Base-by-base conservation (phyloP, 2,888 invertebrate species). In the Dynastes tityus region DNA sequence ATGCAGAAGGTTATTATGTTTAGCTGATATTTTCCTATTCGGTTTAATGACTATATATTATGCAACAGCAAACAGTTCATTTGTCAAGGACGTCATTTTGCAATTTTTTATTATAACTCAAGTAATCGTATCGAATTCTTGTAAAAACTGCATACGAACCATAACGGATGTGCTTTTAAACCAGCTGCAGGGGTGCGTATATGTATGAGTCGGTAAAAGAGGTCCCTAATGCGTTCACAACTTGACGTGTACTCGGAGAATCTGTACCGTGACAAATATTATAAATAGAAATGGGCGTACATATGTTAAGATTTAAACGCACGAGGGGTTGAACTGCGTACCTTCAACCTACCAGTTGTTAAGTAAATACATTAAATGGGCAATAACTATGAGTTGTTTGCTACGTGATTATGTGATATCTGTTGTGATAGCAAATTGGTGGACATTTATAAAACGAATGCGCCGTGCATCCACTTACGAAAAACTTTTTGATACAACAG, bases 191-290 rank as follows among this genome's bases (percentile, higher is more conserved):
- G 78, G 73, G 74, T 73, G 67, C 53, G 51, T 76, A 68, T 27
- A 11, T 29, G 63, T 68, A 68, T 29, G 51, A 61, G 29, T 61
- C 45, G 61, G 73, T 74, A 74, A 55, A 71, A 74, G 73, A 61
- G 61, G 78, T 78, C 73, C 74, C 73, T 78, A 64, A 64, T 78
- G 73, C 55, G 73, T 55, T 32, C 73, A 32, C 32, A 74, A 74
- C 61, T 74, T 49, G 49, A 71, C 71, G 58, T 78, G 55, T 70
- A 70, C 68, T 61, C 74, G 49, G 77, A 63, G 74, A 77, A 79
- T 79, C 79, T 63, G 73, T 71, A 78, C 81, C 81, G 80, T 81
- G 80, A 81, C 81, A 80, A 81, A 81, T 81, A 76, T 78, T 80
- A 74, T 81, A 80, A 81, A 80, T 81, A 80, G 79, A 79, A 78